Percentiles rank a stretch among this genome's conserved stretches.
phyloP scores from a whole-genome alignment of 2,888 invertebrate species.

The Thymelicus sylvestris region DNA sequence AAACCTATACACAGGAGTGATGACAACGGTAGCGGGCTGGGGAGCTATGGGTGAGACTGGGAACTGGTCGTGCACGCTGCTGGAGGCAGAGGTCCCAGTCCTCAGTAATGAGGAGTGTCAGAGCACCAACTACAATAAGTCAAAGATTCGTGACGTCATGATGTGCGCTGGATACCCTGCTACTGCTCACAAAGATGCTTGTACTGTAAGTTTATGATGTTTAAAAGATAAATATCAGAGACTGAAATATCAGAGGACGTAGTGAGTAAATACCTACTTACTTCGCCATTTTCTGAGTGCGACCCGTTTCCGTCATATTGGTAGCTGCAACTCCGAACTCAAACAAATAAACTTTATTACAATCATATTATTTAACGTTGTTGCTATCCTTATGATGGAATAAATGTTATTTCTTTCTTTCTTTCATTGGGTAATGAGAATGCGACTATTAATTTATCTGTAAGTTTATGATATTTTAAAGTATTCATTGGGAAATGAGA shows the following conservation, averaged over 20 bases:
- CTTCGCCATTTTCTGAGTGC: too few species aligned
- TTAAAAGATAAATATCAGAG: too few species aligned
- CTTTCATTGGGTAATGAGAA: too few species aligned
- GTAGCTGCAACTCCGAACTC: too few species aligned
- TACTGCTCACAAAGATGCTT: constrained; percentile 91
- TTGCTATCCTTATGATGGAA: too few species aligned
- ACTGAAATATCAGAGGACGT: too few species aligned
- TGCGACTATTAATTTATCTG: too few species aligned
- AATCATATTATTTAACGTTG: too few species aligned
- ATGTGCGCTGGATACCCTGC: constrained; percentile 92
- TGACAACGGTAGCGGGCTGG: constrained; percentile 93
- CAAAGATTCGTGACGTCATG: constrained; percentile 95
- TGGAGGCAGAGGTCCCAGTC: constrained; percentile 91
- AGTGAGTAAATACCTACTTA: too few species aligned
- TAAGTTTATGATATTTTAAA: constrained; percentile 58
- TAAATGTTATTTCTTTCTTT: too few species aligned
- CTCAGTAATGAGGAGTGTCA: constrained; percentile 88
- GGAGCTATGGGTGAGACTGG: constrained; percentile 93
- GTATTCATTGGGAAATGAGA: background rate
- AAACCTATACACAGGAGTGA: constrained; percentile 86
- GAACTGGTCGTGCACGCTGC: constrained; percentile 92
- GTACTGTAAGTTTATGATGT: constrained; percentile 86
- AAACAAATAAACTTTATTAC: too few species aligned
- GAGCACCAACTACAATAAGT: constrained; percentile 90
- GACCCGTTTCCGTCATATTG: too few species aligned